phyloP scores from a whole-genome alignment of 30 jellyfish, hydroid and myxozoan genomes.

The Aurelia coerulea region DNA sequence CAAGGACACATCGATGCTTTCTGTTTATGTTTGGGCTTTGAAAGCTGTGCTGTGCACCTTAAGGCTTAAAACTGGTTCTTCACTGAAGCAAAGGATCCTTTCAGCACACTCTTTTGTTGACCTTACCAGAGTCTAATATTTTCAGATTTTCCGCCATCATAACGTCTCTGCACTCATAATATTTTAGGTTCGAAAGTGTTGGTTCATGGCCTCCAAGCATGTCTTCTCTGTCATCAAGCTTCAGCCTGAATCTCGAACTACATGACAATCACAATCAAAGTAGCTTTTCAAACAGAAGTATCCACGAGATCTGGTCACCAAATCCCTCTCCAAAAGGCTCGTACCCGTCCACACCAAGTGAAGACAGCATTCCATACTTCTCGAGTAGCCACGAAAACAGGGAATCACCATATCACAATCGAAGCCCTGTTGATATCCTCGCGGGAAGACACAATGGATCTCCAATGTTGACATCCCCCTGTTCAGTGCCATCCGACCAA shows the following conservation, averaged over 20 bases:
- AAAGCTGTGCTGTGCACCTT: too few species aligned
- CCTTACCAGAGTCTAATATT: too few species aligned
- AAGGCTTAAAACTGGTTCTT: too few species aligned
- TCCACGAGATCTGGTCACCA: slow-evolving; percentile 99
- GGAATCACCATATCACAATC: slow-evolving; percentile 64
- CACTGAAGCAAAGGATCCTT: too few species aligned
- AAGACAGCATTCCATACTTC: slow-evolving; percentile 77
- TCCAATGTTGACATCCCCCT: slow-evolving; percentile 65
- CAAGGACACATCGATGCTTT: too few species aligned
- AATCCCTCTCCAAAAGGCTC: slow-evolving; percentile 97
- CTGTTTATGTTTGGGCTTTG: too few species aligned
- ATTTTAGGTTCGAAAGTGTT: slow-evolving; percentile 58
- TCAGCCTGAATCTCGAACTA: slow-evolving; percentile 75
- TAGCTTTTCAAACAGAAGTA: slow-evolving; percentile 68
- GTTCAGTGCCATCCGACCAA: slow-evolving; percentile 64
- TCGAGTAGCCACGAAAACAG: slow-evolving; percentile 65
- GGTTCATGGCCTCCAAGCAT: slow-evolving; percentile 86
- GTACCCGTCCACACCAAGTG: slow-evolving; percentile 91
- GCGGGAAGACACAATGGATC: slow-evolving; percentile 58
- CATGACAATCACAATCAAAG: slow-evolving; percentile 65
- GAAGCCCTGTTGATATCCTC: slow-evolving; percentile 67
- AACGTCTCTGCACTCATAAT: too few species aligned
- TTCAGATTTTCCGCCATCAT: too few species aligned
- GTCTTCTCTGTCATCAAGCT: slow-evolving; percentile 73
- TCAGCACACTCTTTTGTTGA: too few species aligned